Conservation (phyloP, 2,113 vertebrate species). For the Chaetodon trifascialis region DNA sequence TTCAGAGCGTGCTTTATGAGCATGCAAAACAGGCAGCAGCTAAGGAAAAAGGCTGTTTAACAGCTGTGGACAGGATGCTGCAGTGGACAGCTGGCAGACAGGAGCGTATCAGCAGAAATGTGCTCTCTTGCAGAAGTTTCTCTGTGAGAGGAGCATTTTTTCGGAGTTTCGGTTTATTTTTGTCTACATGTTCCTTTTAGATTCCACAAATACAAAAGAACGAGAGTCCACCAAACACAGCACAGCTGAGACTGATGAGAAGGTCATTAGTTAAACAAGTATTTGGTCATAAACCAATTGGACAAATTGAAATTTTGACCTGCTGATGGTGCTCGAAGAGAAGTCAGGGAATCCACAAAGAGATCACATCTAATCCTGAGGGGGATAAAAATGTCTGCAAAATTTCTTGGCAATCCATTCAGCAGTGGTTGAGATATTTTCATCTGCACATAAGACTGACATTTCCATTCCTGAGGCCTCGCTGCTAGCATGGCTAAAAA, state of each 20-base stretch:
- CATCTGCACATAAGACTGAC: not conserved
- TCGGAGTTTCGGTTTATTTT: not conserved
- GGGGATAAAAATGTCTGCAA: not conserved
- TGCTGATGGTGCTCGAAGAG: not conserved
- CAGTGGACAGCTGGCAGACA: not conserved
- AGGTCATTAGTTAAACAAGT: not conserved
- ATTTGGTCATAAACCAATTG: not conserved
- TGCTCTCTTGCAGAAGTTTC: not conserved
- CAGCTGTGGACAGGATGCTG: not conserved
- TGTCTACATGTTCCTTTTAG: not conserved
- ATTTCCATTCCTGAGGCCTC: not conserved
- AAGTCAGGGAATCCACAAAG: not conserved
- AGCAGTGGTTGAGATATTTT: conserved; percentile 1
- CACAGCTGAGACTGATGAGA: not conserved
- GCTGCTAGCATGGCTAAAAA: not conserved
- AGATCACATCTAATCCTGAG: not conserved
- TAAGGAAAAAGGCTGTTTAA: conserved; percentile 9
- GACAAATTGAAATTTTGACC: not conserved
- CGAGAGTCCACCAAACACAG: not conserved
- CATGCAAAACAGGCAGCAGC: conserved; percentile 63
- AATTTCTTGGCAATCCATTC: not conserved
- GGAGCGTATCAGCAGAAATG: conserved; percentile 10
- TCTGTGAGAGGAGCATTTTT: not conserved
- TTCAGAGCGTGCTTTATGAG: conserved; percentile 47
- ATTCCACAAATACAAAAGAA: not conserved